Evolutionary conservation across 2,113 vertebrate species (phyloP).

Genomic region (Protobothrops mucrosquamatus): DNA sequence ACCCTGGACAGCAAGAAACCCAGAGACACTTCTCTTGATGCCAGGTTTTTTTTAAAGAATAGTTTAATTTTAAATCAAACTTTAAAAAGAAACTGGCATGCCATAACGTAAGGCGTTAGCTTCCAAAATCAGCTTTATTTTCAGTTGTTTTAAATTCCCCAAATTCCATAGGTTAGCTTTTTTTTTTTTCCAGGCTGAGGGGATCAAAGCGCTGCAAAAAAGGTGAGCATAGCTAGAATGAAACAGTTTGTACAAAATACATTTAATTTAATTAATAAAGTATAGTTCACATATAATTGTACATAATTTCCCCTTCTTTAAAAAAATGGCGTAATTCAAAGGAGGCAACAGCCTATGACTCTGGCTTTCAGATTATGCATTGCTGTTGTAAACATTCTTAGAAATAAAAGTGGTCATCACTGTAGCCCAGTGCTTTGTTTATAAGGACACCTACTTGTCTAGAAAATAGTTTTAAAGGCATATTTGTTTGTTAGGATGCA

Average conservation of each 20-base stretch:
- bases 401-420: neutral
- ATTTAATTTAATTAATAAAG: neutral
- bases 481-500: neutral
- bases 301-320: neutral
- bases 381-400: neutral
- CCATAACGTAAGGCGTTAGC: neutral
- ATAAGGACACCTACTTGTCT: neutral
- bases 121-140: neutral
- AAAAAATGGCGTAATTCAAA: neutral
- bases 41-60: neutral
- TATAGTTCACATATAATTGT: neutral
- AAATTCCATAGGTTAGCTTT: neutral
- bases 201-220: neutral
- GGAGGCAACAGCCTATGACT: neutral
- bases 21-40: neutral
- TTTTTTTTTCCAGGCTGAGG: neutral
- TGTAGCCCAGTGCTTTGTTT: neutral
- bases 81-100: neutral
- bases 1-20: neutral
- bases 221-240: neutral
- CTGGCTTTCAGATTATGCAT: neutral
- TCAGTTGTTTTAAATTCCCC: neutral
- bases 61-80: neutral
- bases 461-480: neutral
- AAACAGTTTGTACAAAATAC: neutral